Percentiles rank a stretch among this genome's conserved stretches.
Conservation (phyloP, 2,797 vertebrate genomes). For the Cossypha polioptera region DNA sequence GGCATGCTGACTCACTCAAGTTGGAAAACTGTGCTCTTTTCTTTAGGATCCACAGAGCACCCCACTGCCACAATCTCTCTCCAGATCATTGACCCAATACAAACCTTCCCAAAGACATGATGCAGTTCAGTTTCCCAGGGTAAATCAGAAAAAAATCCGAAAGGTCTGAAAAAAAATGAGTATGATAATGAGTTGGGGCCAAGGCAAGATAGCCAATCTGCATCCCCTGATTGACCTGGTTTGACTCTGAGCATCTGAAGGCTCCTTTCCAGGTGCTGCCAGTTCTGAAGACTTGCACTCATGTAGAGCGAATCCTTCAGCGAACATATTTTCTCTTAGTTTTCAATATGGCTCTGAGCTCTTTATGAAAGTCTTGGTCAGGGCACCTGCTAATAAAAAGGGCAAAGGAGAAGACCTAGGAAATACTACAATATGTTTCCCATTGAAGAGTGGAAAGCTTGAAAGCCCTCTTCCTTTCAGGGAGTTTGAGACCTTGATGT, state of each 20-base stretch:
- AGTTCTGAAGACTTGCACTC: not conserved
- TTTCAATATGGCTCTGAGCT: not conserved
- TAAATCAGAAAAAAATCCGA: not conserved
- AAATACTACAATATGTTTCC: not conserved
- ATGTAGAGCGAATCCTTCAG: not conserved
- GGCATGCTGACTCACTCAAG: not conserved
- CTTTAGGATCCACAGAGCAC: not conserved
- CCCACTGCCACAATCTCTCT: not conserved
- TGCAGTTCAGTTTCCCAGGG: accelerated
- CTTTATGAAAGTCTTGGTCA: not conserved
- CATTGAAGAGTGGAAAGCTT: not conserved
- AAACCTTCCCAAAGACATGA: not conserved
- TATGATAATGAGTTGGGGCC: not conserved
- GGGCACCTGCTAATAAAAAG: not conserved
- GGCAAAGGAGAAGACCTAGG: not conserved
- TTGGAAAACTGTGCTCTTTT: not conserved
- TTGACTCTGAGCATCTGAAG: not conserved
- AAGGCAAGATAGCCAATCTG: not conserved
- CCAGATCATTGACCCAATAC: not conserved
- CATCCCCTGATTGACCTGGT: not conserved
- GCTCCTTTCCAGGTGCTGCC: not conserved
- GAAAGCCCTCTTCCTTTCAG: not conserved
- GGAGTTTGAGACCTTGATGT: not conserved
- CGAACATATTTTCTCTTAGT: not conserved
- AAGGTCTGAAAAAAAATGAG: not conserved